Evolutionary conservation across 2,797 vertebrate species (phyloP).

Genomic region (Vireo griseus): DNA sequence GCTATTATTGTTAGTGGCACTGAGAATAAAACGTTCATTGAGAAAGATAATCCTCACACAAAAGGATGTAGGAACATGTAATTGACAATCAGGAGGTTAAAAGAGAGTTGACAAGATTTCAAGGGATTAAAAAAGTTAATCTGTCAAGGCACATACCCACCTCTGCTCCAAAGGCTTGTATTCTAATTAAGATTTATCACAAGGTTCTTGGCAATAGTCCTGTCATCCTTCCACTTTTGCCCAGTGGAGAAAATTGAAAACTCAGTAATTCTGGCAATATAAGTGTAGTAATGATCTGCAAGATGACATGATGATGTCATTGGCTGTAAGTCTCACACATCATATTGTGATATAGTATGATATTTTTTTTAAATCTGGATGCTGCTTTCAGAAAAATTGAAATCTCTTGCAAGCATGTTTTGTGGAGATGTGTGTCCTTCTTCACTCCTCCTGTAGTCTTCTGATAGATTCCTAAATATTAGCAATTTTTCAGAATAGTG

Average conservation of each 20-base stretch:
- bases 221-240: not conserved
- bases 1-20: constrained; percentile 46
- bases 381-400: not conserved
- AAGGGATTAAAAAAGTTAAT: constrained; percentile 46
- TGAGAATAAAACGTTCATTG: constrained; percentile 46
- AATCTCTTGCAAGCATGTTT: not conserved
- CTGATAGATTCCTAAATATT: not conserved
- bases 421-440: not conserved
- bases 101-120: constrained; percentile 39
- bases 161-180: not conserved
- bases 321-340: not conserved
- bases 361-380: not conserved
- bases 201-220: not conserved
- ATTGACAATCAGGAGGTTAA: constrained; percentile 42
- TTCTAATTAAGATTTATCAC: constrained; percentile 27
- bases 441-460: not conserved
- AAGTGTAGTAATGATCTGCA: not conserved
- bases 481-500: not conserved
- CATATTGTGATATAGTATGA: not conserved
- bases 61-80: constrained; percentile 25
- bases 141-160: not conserved
- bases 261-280: not conserved
- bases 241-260: not conserved
- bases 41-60: constrained; percentile 32
- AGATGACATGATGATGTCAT: not conserved